Evolutionary conservation across 2,888 invertebrate species (phyloP), one percentile per base, ranked within the genome.

Genomic region (Phalera bucephala): DNA sequence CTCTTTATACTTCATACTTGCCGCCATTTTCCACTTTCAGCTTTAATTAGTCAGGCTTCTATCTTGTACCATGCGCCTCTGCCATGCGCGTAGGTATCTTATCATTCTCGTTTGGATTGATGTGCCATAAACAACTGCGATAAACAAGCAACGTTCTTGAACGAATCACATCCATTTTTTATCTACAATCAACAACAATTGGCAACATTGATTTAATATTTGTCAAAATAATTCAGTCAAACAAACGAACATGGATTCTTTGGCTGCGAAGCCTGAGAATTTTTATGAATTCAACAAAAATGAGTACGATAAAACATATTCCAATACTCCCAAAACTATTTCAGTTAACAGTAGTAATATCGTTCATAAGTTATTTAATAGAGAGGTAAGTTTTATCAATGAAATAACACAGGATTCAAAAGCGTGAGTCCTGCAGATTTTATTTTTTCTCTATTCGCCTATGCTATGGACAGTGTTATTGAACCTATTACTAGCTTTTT

Each of bases 291-390:
- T 58, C 64, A 64, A 35, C 54, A 63, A 68, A 61, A 72, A 77
- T 76, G 77, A 70, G 59, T 64, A 56, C 45, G 60, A 60, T 49
- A 76, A 72, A 69, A 55, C 65, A 41, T 65, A 56, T 63, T 59
- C 36, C 46, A 74, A 70, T 72, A 67, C 48, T 61, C 63, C 63
- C 45, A 73, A 49, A 63, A 72, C 59, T 52, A 65, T 68, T 52
- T 60, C 72, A 48, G 62, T 50, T 50, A 64, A 67, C 52, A 75
- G 71, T 59, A 74, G 65, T 59, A 88, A 87, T 66, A 81, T 80
- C 55, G 71, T 86, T 46, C 75, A 84, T 64, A 93, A 92, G 80
- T 79, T 93, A 64, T 89, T 91, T 63, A 91, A 91, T 67, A 86
- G 93, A 70, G 92, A 93, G 91, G 93, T 92, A 75, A 84, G 85